phyloP scores from a whole-genome alignment of 2,888 invertebrate species.

The Branchellion lobata region DNA sequence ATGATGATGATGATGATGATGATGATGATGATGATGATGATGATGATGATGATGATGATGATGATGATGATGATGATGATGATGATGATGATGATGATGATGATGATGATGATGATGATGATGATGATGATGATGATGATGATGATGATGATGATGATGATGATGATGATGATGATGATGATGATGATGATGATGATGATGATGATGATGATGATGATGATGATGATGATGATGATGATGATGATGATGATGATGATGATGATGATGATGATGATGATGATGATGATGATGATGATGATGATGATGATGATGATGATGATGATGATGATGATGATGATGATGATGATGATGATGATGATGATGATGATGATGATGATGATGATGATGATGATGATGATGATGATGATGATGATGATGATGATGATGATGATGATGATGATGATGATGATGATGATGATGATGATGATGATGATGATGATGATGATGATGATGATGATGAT shows the following conservation, averaged over 20 bases:
- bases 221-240: background rate
- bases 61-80: conserved; percentile 13
- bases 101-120: conserved; percentile 14
- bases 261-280: conserved; percentile 12
- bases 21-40: conserved; percentile 12
- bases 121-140: conserved; percentile 6
- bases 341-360: conserved; percentile 14
- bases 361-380: conserved; percentile 6
- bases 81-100: background rate
- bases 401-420: conserved; percentile 13
- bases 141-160: background rate
- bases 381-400: background rate
- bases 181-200: background rate
- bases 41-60: background rate
- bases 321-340: background rate
- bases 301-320: conserved; percentile 13
- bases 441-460: conserved; percentile 11
- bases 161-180: conserved; percentile 13
- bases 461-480: background rate
- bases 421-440: background rate
- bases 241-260: background rate
- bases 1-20: background rate
- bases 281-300: background rate
- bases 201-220: conserved; percentile 11
- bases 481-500: background rate